Percentiles rank a stretch among this genome's conserved stretches.
Evolutionary conservation across 2,797 vertebrate species (phyloP).

Genomic region (Borostomias antarcticus): DNA sequence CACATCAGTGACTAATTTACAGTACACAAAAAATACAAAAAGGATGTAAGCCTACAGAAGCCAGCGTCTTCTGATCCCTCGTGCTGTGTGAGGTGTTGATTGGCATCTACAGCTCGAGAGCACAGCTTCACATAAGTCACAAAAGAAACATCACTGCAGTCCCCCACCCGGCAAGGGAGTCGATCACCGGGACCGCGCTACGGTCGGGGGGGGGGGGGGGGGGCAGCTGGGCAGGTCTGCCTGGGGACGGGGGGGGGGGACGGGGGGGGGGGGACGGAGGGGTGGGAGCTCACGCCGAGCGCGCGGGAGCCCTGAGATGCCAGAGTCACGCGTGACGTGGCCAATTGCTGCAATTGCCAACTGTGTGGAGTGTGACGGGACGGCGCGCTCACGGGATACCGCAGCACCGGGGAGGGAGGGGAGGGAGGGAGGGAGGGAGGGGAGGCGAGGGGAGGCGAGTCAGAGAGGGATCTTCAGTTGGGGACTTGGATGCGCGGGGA

Average conservation of each 20-base stretch:
- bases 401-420: constrained; percentile 62
- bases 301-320: constrained; percentile 27
- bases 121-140: too few relatives aligned
- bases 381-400: constrained; percentile 57
- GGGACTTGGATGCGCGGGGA: constrained; percentile 11
- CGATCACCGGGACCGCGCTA: constrained; percentile 6
- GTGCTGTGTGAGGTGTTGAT: too few relatives aligned
- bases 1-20: too few relatives aligned
- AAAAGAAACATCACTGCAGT: not conserved
- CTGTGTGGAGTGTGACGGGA: constrained; percentile 47
- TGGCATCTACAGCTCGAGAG: too few relatives aligned
- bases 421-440: constrained; percentile 42
- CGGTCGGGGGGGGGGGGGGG: not conserved
- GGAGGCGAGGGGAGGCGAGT: constrained; percentile 23
- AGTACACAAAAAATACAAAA: too few relatives aligned
- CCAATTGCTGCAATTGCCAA: constrained; percentile 71
- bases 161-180: not conserved
- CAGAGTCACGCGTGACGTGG: constrained; percentile 55
- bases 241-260: constrained; percentile 14
- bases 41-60: too few relatives aligned
- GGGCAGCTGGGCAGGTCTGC: constrained; percentile 13
- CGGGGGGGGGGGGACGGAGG: constrained; percentile 20
- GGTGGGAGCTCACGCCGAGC: too few relatives aligned
- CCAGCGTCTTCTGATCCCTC: too few relatives aligned
- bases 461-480: constrained; percentile 29